phyloP scores from a whole-genome alignment of 1,140 invertebrate species.

The Chironomus tepperi region DNA sequence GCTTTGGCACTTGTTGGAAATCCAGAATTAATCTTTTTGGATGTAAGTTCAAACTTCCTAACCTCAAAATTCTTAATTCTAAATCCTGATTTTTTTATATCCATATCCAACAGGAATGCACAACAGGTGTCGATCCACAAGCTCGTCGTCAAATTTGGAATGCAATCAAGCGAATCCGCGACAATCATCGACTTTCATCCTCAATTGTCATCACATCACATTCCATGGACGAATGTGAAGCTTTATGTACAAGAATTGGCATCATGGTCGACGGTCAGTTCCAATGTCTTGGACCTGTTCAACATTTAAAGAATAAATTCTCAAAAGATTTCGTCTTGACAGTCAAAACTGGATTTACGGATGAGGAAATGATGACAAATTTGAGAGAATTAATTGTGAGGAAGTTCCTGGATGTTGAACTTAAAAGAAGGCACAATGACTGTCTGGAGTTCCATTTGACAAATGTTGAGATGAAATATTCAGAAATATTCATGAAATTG shows the following conservation, averaged over 20 bases:
- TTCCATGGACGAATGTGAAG: conserved; percentile 73
- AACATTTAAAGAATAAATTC: conserved; percentile 51
- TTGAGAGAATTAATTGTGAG: background rate
- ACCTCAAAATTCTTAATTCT: background rate
- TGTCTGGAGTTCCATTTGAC: conserved; percentile 61
- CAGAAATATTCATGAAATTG: conserved; percentile 58
- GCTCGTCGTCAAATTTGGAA: conserved; percentile 66
- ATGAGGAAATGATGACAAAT: background rate
- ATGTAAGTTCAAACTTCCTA: conserved; percentile 38
- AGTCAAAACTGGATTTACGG: background rate
- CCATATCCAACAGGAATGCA: conserved; percentile 70
- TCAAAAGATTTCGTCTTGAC: conserved; percentile 38
- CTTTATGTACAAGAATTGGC: conserved; percentile 65
- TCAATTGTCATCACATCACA: conserved; percentile 65
- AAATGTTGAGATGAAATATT: conserved; percentile 50
- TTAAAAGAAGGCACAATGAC: conserved; percentile 41
- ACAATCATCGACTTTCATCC: conserved; percentile 27
- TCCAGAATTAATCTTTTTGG: conserved; percentile 73
- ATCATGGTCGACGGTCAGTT: conserved; percentile 73
- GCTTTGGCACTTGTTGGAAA: conserved; percentile 80
- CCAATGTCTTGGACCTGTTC: conserved; percentile 52
- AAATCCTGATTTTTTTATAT: too few species aligned
- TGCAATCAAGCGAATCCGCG: conserved; percentile 42
- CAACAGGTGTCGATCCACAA: conserved; percentile 73
- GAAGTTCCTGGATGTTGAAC: conserved; percentile 34